Conservation (phyloP, 2,888 invertebrate species). For the Eupithecia vulgata region DNA sequence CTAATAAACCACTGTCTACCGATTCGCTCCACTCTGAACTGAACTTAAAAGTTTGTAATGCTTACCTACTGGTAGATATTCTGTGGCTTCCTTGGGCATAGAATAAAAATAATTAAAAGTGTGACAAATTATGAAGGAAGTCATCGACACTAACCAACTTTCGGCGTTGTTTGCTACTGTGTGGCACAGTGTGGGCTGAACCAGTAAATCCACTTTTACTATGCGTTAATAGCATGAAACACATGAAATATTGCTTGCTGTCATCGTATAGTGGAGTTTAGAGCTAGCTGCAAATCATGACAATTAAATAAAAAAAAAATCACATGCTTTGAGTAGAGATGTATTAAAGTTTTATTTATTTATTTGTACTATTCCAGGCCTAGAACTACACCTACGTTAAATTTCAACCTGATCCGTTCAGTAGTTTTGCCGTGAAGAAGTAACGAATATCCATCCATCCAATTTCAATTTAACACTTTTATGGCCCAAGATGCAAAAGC, state of each 20-base stretch:
- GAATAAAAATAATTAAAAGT: constrained; percentile 19
- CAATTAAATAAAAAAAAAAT: too few relatives aligned
- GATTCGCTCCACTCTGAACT: neutral
- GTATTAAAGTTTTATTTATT: too few relatives aligned
- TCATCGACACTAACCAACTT: constrained; percentile 26
- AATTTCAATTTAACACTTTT: too few relatives aligned
- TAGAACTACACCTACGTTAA: too few relatives aligned
- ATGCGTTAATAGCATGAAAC: constrained; percentile 8
- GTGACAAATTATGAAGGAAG: constrained; percentile 38
- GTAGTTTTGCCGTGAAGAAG: too few relatives aligned
- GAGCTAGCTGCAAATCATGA: neutral
- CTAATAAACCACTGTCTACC: neutral
- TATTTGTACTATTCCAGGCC: too few relatives aligned
- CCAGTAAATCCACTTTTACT: constrained; percentile 23
- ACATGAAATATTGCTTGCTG: constrained; percentile 1
- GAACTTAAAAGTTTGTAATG: neutral
- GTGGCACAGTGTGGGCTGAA: constrained; percentile 21
- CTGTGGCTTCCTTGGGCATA: constrained; percentile 28
- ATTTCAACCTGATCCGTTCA: too few relatives aligned
- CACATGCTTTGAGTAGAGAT: too few relatives aligned
- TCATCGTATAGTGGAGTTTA: neutral
- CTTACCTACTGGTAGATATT: constrained; percentile 1
- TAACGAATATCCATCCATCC: too few relatives aligned
- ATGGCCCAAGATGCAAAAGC: too few relatives aligned
- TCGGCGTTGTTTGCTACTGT: constrained; percentile 26